A percentile compares a stretch with the other conserved stretches of the same genome.
Conservation (phyloP, 64 coral and sea anemone species). For the Exaiptasia diaphana region DNA sequence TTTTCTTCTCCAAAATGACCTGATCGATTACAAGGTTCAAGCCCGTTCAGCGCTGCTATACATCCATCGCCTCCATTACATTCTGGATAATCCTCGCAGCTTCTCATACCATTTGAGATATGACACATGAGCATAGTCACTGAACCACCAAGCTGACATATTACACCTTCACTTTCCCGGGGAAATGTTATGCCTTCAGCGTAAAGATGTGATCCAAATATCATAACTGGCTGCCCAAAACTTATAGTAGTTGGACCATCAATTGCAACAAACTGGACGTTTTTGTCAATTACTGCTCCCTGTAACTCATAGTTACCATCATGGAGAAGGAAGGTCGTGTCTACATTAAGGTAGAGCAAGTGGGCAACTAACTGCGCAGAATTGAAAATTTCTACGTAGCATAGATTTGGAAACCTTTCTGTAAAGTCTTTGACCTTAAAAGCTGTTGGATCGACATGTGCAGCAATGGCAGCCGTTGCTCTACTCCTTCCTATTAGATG, state of each 20-base stretch:
- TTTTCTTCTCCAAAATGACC: conserved; percentile 10
- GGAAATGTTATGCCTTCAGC: conserved; percentile 38
- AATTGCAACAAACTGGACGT: conserved; percentile 39
- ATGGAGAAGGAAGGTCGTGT: conserved; percentile 35
- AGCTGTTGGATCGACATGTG: conserved; percentile 18
- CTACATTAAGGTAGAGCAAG: background rate
- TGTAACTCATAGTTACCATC: conserved; percentile 51
- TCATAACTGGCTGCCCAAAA: background rate
- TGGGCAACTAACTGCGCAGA: conserved; percentile 6
- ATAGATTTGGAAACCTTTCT: conserved; percentile 8
- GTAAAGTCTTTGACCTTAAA: background rate
- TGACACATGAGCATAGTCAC: conserved; percentile 37
- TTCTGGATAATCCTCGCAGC: conserved; percentile 74
- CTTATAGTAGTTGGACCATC: background rate
- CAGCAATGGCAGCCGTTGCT: conserved; percentile 33
- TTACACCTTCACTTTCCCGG: conserved; percentile 3
- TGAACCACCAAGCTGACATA: background rate
- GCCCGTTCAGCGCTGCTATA: conserved; percentile 8
- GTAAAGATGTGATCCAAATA: background rate
- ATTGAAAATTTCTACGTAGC: background rate
- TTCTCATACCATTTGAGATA: conserved; percentile 48
- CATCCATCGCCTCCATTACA: conserved; percentile 71
- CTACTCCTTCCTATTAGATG: background rate
- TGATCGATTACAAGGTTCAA: conserved; percentile 35
- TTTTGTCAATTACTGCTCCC: background rate